Evolutionary conservation across 1,140 invertebrate species (phyloP).

Genomic region (Lordiphosa mommai): DNA sequence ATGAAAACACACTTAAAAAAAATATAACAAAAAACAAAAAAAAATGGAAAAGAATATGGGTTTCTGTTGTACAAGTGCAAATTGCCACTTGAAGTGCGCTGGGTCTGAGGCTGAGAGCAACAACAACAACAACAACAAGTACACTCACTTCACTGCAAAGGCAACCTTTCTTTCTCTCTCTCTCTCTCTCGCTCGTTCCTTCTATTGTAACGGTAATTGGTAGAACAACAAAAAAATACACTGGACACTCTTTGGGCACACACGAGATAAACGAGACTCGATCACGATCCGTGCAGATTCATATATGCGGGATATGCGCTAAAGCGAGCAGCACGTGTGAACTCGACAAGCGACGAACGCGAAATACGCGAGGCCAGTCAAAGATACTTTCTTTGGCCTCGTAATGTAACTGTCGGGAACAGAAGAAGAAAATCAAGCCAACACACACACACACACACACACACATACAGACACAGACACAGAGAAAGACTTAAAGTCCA

Average conservation of each 20-base stretch:
- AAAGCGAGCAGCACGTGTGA: conserved; percentile 73
- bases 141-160: conserved; percentile 66
- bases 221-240: conserved; percentile 41
- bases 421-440: conserved; percentile 37
- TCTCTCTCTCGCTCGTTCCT: conserved; percentile 9
- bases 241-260: conserved; percentile 44
- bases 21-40: conserved; percentile 2
- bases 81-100: neutral
- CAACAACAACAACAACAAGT: conserved; percentile 23
- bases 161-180: conserved; percentile 11
- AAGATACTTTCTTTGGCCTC: conserved; percentile 79
- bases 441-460: neutral
- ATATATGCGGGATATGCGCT: conserved; percentile 8
- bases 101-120: neutral
- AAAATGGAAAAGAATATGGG: neutral
- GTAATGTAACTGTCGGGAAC: conserved; percentile 77
- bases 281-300: conserved; percentile 1
- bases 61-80: neutral
- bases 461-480: conserved; percentile 1
- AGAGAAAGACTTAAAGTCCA: conserved; percentile 1
- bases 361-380: conserved; percentile 74
- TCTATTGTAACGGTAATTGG: conserved; percentile 52
- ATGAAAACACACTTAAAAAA: neutral
- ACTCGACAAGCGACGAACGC: conserved; percentile 78
- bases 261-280: conserved; percentile 1